phyloP scores from a whole-genome alignment of 2,797 vertebrate species.

The Glossophaga mutica region DNA sequence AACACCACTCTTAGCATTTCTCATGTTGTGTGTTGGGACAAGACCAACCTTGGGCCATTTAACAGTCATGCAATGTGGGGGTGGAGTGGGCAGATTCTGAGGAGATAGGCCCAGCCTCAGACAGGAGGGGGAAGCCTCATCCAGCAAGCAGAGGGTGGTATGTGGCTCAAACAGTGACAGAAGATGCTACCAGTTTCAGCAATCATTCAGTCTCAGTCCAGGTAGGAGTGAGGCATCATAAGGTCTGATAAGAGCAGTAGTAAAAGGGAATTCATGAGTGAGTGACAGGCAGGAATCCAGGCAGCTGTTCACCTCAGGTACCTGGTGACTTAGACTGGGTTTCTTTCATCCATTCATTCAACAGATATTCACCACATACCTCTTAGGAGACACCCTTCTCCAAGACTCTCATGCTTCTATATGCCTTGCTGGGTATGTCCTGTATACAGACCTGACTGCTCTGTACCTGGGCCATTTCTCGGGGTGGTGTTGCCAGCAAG shows the following conservation, averaged over 20 bases:
- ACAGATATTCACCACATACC: neutral
- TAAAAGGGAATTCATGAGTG: neutral
- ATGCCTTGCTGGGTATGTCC: neutral
- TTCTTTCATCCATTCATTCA: neutral
- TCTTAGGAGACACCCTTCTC: neutral
- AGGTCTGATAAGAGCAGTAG: neutral
- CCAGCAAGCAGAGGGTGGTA: neutral
- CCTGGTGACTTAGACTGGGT: neutral
- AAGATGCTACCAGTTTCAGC: neutral
- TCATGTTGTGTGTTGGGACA: neutral
- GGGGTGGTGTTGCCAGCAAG: neutral
- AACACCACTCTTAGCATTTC: neutral
- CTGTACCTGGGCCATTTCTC: neutral
- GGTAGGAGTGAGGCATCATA: neutral
- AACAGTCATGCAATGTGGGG: neutral
- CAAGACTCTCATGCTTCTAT: neutral
- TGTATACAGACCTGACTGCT: neutral
- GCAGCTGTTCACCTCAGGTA: neutral
- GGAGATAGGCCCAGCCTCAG: neutral
- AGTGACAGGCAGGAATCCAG: neutral
- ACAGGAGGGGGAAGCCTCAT: neutral
- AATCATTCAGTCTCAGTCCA: neutral
- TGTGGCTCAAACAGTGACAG: neutral
- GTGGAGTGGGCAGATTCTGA: neutral
- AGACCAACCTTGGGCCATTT: too few species aligned